Base-by-base conservation (phyloP, 2,113 vertebrate genomes). In the Vanacampus margaritifer region DNA sequence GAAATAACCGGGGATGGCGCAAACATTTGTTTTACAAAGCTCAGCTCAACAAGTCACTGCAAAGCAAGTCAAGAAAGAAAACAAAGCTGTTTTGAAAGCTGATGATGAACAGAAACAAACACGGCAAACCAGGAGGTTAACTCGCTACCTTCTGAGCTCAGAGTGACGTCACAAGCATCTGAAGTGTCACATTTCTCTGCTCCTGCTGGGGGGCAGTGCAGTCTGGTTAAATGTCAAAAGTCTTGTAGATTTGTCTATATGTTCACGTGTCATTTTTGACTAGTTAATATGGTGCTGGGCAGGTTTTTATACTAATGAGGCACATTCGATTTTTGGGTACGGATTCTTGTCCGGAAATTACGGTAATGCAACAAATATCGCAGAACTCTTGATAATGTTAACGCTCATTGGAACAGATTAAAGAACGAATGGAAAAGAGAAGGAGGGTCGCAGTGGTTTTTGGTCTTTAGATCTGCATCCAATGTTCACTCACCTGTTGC, bases 61-160 rank as follows among this genome's bases (percentile, higher is more conserved):
- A 62, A 57, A 62, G 3, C 0, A 14, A 24, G 37, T 8, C 51
- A 68, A 61, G n/a, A 68, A 67, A 41, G 39, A 45, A 39, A 1
- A 46, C 9, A 39, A 46, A 9, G 37, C 0, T 8, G 11, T 10
- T 59, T 35, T 8, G 6, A 21, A 10, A 57, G 17, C 61, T 67
- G 14, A 14, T 57, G 45, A 67, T 35, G 5, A 67, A 71, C 23
- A 77, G 14, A 45, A 16, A 61, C 58, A 60, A 53, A 68, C 74
- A 76, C 74, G 82, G 13, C 85, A 88, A 76, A 81, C 67, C 75
- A 76, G 48, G 54, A 59, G 51, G 57, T 8, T 23, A 68, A 66
- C 74, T 16, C 26, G 36, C 82, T 90, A 91, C 91, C 90, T 90
- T 91, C 88, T 65, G 84, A 89, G 79, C 88, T 92, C 71, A 91